phyloP scores from a whole-genome alignment of 2,113 vertebrate genomes.

The Choloepus hoffmanni region DNA sequence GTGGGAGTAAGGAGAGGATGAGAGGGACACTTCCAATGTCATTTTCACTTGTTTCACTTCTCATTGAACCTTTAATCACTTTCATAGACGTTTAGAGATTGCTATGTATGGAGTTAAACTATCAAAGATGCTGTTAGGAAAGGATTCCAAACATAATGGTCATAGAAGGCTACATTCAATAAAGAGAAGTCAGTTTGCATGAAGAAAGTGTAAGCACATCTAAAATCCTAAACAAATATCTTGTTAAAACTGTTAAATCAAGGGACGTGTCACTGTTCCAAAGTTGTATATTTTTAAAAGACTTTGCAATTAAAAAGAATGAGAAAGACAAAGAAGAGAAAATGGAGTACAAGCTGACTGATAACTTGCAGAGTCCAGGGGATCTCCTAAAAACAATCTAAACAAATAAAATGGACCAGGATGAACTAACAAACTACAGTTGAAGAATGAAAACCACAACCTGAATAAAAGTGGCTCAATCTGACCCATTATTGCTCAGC shows the following conservation, averaged over 20 bases:
- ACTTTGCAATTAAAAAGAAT: neutral
- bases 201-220: neutral
- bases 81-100: slow-evolving; percentile 3
- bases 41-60: neutral
- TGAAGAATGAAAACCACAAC: neutral
- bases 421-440: neutral
- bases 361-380: neutral
- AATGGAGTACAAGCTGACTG: neutral
- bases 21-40: neutral
- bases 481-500: neutral
- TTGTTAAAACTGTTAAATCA: neutral
- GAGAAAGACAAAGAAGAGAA: slow-evolving; percentile 1
- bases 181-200: neutral
- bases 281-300: neutral
- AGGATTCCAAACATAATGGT: neutral
- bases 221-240: neutral
- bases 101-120: slow-evolving; percentile 20
- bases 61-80: neutral
- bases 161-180: neutral
- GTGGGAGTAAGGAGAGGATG: neutral
- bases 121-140: slow-evolving; percentile 20
- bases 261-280: neutral
- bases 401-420: neutral
- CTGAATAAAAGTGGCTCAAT: neutral
- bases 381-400: neutral